phyloP scores from a whole-genome alignment of 2,888 invertebrate species.

The Dasysyrphus tricinctus region DNA sequence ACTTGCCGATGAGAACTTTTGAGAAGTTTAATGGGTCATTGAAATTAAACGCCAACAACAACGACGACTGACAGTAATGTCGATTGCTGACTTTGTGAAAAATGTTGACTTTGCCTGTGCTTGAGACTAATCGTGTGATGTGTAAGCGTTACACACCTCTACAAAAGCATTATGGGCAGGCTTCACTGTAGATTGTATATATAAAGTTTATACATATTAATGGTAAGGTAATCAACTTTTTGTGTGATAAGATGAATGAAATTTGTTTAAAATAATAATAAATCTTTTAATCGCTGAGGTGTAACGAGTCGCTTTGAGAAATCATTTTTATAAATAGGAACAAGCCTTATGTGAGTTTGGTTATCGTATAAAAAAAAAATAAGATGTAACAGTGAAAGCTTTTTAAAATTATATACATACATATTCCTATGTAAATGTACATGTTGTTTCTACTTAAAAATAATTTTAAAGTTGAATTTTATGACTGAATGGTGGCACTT shows the following conservation, averaged over 20 bases:
- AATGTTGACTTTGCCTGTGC: not conserved
- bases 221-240: conserved; percentile 33
- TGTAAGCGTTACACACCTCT: not conserved
- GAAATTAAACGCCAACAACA: conserved; percentile 48
- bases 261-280: conserved; percentile 33
- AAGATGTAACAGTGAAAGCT: not conserved
- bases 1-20: conserved; percentile 21
- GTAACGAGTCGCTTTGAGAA: conserved; percentile 19
- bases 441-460: too few relatives aligned
- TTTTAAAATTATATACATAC: not conserved
- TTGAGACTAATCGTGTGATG: not conserved
- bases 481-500: not conserved
- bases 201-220: conserved; percentile 23
- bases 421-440: not conserved
- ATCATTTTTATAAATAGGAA: conserved; percentile 1
- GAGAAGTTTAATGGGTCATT: conserved; percentile 72
- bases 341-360: not conserved
- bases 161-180: not conserved
- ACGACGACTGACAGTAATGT: not conserved
- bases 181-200: conserved; percentile 18
- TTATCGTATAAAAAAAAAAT: not conserved
- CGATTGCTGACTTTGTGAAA: conserved; percentile 10
- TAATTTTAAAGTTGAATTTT: too few relatives aligned
- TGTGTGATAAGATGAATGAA: conserved; percentile 33
- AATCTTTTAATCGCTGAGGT: conserved; percentile 6